A percentile compares a stretch with the other conserved stretches of the same genome.
Evolutionary conservation across 2,113 vertebrate genomes (phyloP).

Genomic region (Anoplopoma fimbria): DNA sequence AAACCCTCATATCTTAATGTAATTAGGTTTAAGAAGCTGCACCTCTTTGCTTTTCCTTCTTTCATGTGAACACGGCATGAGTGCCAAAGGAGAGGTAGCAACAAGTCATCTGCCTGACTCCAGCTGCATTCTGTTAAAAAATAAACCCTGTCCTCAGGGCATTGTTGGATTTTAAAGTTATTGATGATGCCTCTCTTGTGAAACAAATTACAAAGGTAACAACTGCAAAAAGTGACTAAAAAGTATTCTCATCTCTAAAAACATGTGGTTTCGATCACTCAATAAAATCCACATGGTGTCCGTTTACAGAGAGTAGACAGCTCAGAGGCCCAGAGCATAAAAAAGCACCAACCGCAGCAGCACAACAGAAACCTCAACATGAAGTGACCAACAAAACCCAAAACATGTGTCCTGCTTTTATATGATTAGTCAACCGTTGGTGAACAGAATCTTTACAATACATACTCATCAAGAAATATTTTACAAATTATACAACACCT

Average conservation of each 20-base stretch:
- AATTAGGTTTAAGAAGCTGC: not conserved
- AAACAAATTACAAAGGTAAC: not conserved
- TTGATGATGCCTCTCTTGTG: not conserved
- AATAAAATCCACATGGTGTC: not conserved
- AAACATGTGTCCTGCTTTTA: not conserved
- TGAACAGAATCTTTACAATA: not conserved
- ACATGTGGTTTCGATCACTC: conserved; percentile 49
- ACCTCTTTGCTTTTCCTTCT: not conserved
- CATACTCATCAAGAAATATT: not conserved
- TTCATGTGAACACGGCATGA: not conserved
- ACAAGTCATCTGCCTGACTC: not conserved
- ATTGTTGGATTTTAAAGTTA: not conserved
- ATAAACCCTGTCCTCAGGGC: not conserved
- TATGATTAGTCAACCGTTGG: not conserved
- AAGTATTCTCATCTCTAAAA: not conserved
- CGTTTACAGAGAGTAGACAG: not conserved
- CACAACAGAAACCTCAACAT: conserved; percentile 22
- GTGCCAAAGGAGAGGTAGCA: not conserved
- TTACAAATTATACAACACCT: not conserved
- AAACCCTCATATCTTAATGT: not conserved
- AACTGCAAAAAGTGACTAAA: not conserved
- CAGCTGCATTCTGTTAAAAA: not conserved
- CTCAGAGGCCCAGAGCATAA: not conserved
- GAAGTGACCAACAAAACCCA: not conserved
- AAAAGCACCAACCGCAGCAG: not conserved